Conservation (phyloP, 2,888 invertebrate genomes). For the Nezara viridula region DNA sequence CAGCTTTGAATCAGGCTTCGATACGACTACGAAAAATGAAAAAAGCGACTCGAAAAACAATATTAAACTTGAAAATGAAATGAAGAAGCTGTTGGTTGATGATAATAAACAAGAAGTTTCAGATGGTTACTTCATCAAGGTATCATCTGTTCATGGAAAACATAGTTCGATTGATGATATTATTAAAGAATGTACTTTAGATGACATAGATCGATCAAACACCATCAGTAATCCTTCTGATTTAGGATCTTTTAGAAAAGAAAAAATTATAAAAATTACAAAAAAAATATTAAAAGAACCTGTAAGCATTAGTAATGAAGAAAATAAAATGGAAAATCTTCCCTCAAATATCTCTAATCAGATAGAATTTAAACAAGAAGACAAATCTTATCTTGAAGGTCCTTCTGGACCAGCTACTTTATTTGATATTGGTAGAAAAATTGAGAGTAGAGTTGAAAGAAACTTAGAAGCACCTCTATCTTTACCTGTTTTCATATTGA, state of each 20-base stretch:
- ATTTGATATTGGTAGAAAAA: background rate
- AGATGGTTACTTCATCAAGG: background rate
- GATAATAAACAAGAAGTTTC: background rate
- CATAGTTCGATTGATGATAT: background rate
- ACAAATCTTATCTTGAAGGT: background rate
- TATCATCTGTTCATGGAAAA: background rate
- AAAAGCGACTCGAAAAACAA: conserved; percentile 25
- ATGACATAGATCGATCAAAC: background rate
- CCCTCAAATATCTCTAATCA: background rate
- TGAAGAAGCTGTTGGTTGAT: background rate
- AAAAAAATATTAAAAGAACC: background rate
- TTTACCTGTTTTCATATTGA: background rate
- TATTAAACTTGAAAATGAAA: conserved; percentile 10
- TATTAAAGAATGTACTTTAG: background rate
- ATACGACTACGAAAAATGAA: conserved; percentile 53
- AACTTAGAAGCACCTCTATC: background rate
- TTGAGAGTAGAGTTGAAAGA: background rate
- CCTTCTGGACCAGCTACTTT: background rate
- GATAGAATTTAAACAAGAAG: background rate
- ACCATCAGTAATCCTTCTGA: background rate
- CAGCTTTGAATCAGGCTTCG: conserved; percentile 21
- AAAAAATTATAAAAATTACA: conserved; percentile 9
- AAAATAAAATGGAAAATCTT: background rate
- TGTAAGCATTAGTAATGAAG: background rate
- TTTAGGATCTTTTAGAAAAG: conserved; percentile 31